phyloP scores from a whole-genome alignment of 2,113 vertebrate species.

The Epinephelus lanceolatus region DNA sequence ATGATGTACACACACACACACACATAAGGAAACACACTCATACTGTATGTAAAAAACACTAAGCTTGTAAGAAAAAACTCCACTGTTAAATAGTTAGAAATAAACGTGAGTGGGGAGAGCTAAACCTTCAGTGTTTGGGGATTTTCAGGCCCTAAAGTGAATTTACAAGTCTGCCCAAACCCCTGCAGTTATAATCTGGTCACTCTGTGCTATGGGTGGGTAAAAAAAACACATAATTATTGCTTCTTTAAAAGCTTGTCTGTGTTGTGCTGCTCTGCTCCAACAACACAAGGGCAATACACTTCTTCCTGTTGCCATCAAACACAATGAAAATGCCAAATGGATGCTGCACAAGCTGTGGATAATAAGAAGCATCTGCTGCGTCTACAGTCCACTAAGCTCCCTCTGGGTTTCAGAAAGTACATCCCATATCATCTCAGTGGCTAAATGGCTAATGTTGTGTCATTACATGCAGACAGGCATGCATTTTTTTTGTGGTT shows the following conservation, averaged over 20 bases:
- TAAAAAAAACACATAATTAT: not conserved
- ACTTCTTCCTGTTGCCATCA: conserved; percentile 11
- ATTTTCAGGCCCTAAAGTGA: not conserved
- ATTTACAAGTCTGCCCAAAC: not conserved
- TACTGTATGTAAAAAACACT: not conserved
- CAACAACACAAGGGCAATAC: conserved; percentile 1
- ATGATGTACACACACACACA: conserved; percentile 35
- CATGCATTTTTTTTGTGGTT: not conserved
- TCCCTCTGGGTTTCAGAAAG: conserved; percentile 42
- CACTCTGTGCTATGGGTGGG: not conserved
- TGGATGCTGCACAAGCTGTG: conserved; percentile 31
- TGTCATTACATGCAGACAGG: conserved; percentile 13
- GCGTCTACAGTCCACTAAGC: not conserved
- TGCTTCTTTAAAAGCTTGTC: conserved; percentile 20
- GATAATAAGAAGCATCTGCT: conserved; percentile 50
- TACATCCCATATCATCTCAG: conserved; percentile 14
- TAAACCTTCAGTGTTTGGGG: not conserved
- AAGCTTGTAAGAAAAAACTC: not conserved
- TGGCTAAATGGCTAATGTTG: conserved; percentile 21
- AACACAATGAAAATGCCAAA: conserved; percentile 36
- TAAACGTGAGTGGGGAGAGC: not conserved
- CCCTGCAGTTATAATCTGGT: conserved; percentile 5
- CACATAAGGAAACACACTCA: not conserved
- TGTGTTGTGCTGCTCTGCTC: not conserved
- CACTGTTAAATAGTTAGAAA: not conserved